phyloP scores from a whole-genome alignment of 2,797 vertebrate genomes.

The Holocentrus rufus region DNA sequence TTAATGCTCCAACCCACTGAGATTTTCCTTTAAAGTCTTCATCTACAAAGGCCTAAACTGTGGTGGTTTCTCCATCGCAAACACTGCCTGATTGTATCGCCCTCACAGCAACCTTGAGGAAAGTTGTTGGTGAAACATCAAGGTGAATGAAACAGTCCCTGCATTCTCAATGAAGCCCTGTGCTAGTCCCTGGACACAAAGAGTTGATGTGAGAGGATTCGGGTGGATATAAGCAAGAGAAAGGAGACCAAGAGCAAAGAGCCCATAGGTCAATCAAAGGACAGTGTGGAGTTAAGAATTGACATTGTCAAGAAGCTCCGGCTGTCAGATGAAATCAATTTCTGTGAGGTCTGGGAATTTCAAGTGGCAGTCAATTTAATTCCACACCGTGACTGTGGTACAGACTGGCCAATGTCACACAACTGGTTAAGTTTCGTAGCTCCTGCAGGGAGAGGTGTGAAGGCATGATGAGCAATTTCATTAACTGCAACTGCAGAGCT shows the following conservation, averaged over 20 bases:
- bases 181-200: conserved; percentile 43
- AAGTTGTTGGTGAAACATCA: conserved; percentile 54
- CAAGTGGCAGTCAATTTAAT: conserved; percentile 22
- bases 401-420: conserved; percentile 36
- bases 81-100: conserved; percentile 37
- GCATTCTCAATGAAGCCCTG: conserved; percentile 44
- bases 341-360: conserved; percentile 6
- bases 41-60: conserved; percentile 59
- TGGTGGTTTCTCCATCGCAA: conserved; percentile 33
- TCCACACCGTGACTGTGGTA: conserved; percentile 4
- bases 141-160: conserved; percentile 48
- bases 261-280: conserved; percentile 53
- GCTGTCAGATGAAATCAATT: conserved; percentile 45
- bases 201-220: conserved; percentile 48
- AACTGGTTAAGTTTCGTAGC: conserved; percentile 10
- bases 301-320: conserved; percentile 47
- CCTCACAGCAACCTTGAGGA: conserved; percentile 60
- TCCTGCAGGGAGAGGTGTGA: neutral
- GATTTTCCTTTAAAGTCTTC: conserved; percentile 41
- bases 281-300: conserved; percentile 31
- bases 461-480: conserved; percentile 24
- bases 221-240: conserved; percentile 35
- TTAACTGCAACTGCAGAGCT: neutral
- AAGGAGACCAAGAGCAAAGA: conserved; percentile 25
- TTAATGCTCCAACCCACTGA: conserved; percentile 55